A percentile compares a stretch with the other conserved stretches of the same genome.
These are phyloP conservation scores for Lasioglossum marginatum DNA, from an alignment of 2,888 invertebrate species.

Conservation along the genomic window DNA sequence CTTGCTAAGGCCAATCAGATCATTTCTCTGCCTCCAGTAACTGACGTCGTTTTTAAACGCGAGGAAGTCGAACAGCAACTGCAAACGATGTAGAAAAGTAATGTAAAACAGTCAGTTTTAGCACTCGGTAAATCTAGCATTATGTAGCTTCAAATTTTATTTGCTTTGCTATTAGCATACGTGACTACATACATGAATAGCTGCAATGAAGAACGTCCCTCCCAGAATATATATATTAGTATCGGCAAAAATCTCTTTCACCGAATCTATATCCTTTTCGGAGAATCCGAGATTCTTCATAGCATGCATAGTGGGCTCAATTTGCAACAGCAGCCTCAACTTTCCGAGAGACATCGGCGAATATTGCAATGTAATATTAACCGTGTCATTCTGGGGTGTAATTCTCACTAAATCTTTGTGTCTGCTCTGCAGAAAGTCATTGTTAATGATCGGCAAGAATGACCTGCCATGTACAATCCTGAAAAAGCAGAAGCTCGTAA, in stretches of 20 bases:
- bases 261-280: conserved; percentile 97
- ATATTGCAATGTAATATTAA: conserved; percentile 90
- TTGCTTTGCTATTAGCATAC: too few relatives aligned
- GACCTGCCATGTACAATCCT: conserved; percentile 81
- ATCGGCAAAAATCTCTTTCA: conserved; percentile 97
- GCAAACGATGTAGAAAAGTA: conserved; percentile 73
- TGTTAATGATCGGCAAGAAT: conserved; percentile 93
- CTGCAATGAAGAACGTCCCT: conserved; percentile 95
- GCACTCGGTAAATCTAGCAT: too few relatives aligned
- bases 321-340: conserved; percentile 90
- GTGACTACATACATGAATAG: conserved; percentile 93
- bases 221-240: conserved; percentile 96
- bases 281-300: conserved; percentile 93
- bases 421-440: conserved; percentile 93
- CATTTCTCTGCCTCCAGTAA: conserved; percentile 95
- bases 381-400: conserved; percentile 86
- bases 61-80: conserved; percentile 98
- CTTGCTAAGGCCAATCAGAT: conserved; percentile 95
- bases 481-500: neutral
- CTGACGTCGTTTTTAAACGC: conserved; percentile 99
- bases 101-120: neutral
- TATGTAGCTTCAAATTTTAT: too few relatives aligned
- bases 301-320: conserved; percentile 90
- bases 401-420: conserved; percentile 90
- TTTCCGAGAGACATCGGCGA: conserved; percentile 92